Percentiles rank a stretch among this genome's conserved stretches.
phyloP scores from a whole-genome alignment of 2,888 invertebrate genomes.

The Drosophila monieri region DNA sequence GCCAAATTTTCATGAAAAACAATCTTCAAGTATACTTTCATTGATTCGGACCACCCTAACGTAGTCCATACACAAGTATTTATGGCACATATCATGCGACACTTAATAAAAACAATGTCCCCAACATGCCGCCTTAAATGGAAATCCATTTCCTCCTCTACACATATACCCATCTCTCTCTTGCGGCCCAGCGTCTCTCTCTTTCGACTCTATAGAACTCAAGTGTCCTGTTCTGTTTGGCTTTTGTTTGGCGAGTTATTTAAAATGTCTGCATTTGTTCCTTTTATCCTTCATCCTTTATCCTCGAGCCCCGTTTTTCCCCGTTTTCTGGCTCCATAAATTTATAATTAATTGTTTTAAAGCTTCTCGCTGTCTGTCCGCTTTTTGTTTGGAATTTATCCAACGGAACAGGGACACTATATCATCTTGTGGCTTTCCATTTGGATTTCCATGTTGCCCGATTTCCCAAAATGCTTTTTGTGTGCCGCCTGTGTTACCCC shows the following conservation, averaged over 20 bases:
- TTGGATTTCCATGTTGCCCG: conserved; percentile 24
- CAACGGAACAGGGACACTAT: conserved; percentile 41
- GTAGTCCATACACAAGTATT: conserved; percentile 1
- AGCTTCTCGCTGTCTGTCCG: conserved; percentile 47
- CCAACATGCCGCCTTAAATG: conserved; percentile 80
- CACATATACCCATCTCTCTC: conserved; percentile 40
- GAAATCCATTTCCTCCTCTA: conserved; percentile 73
- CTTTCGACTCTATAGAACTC: conserved; percentile 3
- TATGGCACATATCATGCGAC: conserved; percentile 75
- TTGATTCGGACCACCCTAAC: not conserved
- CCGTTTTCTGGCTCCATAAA: conserved; percentile 41
- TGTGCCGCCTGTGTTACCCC: conserved; percentile 8
- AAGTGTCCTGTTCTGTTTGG: conserved; percentile 14
- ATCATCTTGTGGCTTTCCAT: conserved; percentile 66
- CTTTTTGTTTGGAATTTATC: conserved; percentile 32
- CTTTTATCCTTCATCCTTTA: not conserved
- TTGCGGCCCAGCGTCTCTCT: conserved; percentile 52
- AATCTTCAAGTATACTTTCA: not conserved
- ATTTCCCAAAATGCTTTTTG: conserved; percentile 20
- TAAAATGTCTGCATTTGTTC: conserved; percentile 66
- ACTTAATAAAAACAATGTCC: conserved; percentile 83
- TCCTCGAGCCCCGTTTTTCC: not conserved
- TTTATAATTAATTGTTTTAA: conserved; percentile 77
- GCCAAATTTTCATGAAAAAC: no score
- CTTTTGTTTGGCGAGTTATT: conserved; percentile 62